A percentile compares a stretch with the other conserved stretches of the same genome.
These are phyloP conservation scores for Rhogogaster chlorosoma DNA, from an alignment of 2,888 invertebrate genomes.

Conservation along the genomic window DNA sequence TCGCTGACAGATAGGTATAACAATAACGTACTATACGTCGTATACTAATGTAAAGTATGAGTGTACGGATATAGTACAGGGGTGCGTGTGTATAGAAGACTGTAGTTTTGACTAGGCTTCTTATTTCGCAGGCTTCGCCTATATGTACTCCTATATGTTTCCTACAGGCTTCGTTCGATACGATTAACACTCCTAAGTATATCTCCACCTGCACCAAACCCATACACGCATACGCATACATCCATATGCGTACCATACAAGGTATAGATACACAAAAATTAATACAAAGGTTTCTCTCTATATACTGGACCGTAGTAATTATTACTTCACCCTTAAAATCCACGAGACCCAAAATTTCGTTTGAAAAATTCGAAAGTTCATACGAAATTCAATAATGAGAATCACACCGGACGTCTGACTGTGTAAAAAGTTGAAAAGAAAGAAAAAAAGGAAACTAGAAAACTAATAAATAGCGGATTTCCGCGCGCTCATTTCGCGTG, in stretches of 20 bases:
- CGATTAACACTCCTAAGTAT: neutral
- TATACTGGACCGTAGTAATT: neutral
- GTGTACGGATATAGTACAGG: neutral
- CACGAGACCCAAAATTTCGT: no score
- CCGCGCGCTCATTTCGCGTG: neutral
- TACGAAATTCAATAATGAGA: no score
- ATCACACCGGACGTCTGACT: no score
- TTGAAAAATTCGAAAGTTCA: no score
- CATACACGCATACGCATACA: neutral
- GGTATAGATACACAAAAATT: neutral
- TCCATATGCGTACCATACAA: neutral
- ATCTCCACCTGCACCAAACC: neutral
- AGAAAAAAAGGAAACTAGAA: neutral
- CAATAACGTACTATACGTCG: neutral
- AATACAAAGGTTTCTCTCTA: neutral
- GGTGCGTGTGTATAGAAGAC: neutral
- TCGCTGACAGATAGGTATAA: neutral
- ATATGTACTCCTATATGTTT: neutral
- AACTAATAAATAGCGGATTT: neutral
- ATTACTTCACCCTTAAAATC: no score
- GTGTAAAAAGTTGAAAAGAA: neutral
- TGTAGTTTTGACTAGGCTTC: constrained; percentile 23
- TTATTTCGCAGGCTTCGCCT: constrained; percentile 31
- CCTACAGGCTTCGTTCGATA: constrained; percentile 20
- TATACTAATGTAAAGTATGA: neutral